These are phyloP conservation scores for Habropoda laboriosa DNA, from an alignment of 1,140 invertebrate species.

Conservation along the genomic window DNA sequence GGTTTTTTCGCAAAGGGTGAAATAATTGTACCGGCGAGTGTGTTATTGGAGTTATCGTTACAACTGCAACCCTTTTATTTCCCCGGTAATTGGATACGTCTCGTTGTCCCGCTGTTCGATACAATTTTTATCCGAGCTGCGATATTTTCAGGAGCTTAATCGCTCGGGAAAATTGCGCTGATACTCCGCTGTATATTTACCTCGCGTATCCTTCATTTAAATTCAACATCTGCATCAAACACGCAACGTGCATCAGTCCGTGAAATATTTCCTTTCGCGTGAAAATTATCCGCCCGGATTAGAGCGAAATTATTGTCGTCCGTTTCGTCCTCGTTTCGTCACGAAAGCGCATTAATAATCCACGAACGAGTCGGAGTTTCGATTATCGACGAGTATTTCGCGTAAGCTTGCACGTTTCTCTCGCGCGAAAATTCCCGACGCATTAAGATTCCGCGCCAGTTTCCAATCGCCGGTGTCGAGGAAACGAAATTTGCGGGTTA, in stretches of 20 bases:
- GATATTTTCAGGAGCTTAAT: neutral
- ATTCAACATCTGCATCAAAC: neutral
- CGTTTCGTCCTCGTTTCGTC: neutral
- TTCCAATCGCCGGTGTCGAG: too few species aligned
- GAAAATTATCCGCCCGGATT: neutral
- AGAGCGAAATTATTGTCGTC: conserved; percentile 1
- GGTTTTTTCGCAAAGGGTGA: neutral
- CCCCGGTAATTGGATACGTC: neutral
- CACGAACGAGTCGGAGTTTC: neutral
- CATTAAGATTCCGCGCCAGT: neutral
- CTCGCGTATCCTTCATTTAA: neutral
- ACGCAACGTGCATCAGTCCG: neutral
- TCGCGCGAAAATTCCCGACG: neutral
- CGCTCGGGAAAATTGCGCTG: neutral
- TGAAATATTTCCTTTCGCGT: neutral
- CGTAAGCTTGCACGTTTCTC: neutral
- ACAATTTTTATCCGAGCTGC: neutral
- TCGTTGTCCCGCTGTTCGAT: neutral
- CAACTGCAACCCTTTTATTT: neutral
- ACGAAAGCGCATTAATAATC: conserved; percentile 10
- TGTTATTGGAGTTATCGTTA: too few species aligned
- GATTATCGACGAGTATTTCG: neutral
- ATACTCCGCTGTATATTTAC: neutral
- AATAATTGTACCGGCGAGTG: too few species aligned
- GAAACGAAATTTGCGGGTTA: conserved; percentile 18